These are phyloP conservation scores for Redunca redunca DNA, from an alignment of 2,113 vertebrate genomes.

Conservation along the genomic window DNA sequence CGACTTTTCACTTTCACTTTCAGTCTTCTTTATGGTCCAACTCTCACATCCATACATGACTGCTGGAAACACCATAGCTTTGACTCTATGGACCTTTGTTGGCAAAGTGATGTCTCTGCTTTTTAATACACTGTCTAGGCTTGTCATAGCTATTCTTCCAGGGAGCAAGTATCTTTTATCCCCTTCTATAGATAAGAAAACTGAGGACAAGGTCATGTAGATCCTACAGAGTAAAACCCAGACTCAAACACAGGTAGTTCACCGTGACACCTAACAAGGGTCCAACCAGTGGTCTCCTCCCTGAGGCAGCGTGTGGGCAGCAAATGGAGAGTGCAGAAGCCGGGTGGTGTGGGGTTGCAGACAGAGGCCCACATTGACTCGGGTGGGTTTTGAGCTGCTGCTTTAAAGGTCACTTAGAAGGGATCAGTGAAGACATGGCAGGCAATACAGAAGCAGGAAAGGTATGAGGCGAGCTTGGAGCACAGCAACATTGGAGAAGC, in stretches of 20 bases:
- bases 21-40: not conserved
- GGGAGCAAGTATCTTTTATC: not conserved
- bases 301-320: fast-evolving
- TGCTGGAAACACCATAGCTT: not conserved
- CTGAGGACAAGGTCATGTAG: not conserved
- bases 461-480: not conserved
- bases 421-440: not conserved
- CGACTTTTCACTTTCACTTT: not conserved
- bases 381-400: not conserved
- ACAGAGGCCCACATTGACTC: not conserved
- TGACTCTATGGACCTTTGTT: not conserved
- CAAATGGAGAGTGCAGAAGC: not conserved
- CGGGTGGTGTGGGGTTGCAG: not conserved
- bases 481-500: not conserved
- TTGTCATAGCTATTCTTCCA: not conserved
- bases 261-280: not conserved
- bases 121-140: not conserved
- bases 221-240: not conserved
- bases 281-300: not conserved
- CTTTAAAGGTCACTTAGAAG: not conserved
- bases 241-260: not conserved
- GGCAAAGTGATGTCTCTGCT: not conserved
- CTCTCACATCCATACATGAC: not conserved
- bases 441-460: not conserved
- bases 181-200: not conserved